A percentile compares a stretch with the other conserved stretches of the same genome.
Evolutionary conservation across 2,113 vertebrate genomes (phyloP).

Genomic region (Halichoeres trimaculatus): DNA sequence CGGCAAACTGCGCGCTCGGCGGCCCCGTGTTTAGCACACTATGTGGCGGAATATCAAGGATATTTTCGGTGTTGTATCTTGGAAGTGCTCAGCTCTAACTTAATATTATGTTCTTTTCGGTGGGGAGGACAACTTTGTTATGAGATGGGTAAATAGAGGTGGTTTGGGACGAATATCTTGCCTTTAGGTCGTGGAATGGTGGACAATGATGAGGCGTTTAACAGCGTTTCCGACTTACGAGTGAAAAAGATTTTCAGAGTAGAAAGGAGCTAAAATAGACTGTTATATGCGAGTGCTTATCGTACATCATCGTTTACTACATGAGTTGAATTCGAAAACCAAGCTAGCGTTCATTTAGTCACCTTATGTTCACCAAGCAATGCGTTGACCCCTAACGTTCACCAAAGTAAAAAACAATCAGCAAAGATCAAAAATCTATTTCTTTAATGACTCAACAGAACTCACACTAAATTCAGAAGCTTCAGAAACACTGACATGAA

Average conservation of each 20-base stretch:
- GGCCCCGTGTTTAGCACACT: not conserved
- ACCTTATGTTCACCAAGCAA: not conserved
- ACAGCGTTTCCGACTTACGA: constrained; percentile 40
- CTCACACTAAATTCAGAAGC: not conserved
- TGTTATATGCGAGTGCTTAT: constrained; percentile 76
- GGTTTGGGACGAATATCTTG: constrained; percentile 53
- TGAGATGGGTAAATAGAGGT: constrained; percentile 46
- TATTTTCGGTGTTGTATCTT: constrained; percentile 23
- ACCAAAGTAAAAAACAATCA: constrained; percentile 2
- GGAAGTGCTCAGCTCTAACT: constrained; percentile 7
- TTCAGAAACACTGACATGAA: not conserved
- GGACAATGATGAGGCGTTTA: constrained; percentile 68
- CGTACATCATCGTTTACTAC: constrained; percentile 52
- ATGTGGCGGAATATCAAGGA: constrained; percentile 42
- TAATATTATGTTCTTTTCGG: not conserved
- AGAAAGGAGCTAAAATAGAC: constrained; percentile 5
- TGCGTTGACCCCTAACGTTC: no score
- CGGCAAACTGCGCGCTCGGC: constrained; percentile 44
- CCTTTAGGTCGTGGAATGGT: constrained; percentile 74
- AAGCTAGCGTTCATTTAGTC: not conserved
- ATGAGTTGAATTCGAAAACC: not conserved
- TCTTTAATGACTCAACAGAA: not conserved
- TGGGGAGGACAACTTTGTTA: constrained; percentile 6
- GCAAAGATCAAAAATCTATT: not conserved
- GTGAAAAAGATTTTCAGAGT: constrained; percentile 12